Percentiles rank a stretch among this genome's conserved stretches.
Evolutionary conservation across 2,888 invertebrate genomes (phyloP).

Genomic region (Oligia latruncula): DNA sequence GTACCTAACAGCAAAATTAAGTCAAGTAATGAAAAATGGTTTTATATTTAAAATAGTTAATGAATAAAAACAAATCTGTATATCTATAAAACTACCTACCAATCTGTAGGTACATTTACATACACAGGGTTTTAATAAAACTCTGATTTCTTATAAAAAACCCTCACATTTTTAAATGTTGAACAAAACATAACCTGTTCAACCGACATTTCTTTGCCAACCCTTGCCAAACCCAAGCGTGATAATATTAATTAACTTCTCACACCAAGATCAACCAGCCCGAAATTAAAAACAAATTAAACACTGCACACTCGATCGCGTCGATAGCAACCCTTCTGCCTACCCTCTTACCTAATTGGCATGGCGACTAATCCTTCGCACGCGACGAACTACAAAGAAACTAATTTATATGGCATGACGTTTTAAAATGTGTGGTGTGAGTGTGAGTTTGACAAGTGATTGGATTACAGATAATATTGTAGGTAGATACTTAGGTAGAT

Average conservation of each 20-base stretch:
- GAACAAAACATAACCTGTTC: neutral
- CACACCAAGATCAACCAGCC: slow-evolving; percentile 32
- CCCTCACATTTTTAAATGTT: neutral
- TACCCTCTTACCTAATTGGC: slow-evolving; percentile 50
- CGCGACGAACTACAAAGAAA: slow-evolving; percentile 67
- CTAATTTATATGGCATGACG: slow-evolving; percentile 59
- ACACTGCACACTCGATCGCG: slow-evolving; percentile 60
- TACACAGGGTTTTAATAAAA: neutral
- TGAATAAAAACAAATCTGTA: neutral
- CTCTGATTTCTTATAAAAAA: neutral
- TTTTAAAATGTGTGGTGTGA: slow-evolving; percentile 44
- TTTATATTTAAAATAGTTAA: no score
- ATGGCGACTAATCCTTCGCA: slow-evolving; percentile 67
- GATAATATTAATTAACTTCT: slow-evolving; percentile 26
- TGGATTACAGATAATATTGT: neutral
- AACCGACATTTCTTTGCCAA: neutral
- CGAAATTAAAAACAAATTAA: slow-evolving; percentile 67
- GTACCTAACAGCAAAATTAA: neutral
- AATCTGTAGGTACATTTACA: neutral
- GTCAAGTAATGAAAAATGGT: neutral
- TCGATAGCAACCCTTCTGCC: slow-evolving; percentile 29
- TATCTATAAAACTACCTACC: no score
- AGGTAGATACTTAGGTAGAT: neutral
- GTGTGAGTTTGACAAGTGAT: slow-evolving; percentile 58
- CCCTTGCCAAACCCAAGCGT: neutral